Conservation (phyloP, 2,888 invertebrate species). For the Prosopocoilus inquinatus region DNA sequence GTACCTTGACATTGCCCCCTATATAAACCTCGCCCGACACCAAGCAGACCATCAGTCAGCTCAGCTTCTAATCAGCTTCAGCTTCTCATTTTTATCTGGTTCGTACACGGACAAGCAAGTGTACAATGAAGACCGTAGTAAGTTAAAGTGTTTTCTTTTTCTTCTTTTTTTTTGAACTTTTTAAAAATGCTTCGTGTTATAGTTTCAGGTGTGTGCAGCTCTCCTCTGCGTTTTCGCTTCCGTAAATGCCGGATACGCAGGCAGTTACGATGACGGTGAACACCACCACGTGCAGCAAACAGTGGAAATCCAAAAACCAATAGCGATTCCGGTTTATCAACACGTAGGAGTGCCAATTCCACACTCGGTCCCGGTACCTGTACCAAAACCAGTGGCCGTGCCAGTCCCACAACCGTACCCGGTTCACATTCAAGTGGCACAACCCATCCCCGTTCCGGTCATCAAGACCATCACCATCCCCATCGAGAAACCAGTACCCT, state of each 20-base stretch:
- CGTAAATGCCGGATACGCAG: constrained; percentile 20
- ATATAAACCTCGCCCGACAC: constrained; percentile 36
- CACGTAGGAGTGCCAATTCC: constrained; percentile 53
- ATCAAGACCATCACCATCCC: constrained; percentile 68
- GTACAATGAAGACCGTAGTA: constrained; percentile 47
- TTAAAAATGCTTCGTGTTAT: background rate
- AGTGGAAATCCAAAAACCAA: constrained; percentile 67
- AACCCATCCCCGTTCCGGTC: constrained; percentile 67
- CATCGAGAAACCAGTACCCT: constrained; percentile 71
- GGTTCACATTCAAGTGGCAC: constrained; percentile 66
- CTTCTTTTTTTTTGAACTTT: background rate
- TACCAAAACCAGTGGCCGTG: constrained; percentile 66
- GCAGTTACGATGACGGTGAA: constrained; percentile 30
- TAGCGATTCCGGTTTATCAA: constrained; percentile 56
- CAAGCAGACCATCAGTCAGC: constrained; percentile 37
- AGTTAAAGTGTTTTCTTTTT: constrained; percentile 28
- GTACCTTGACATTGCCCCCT: constrained; percentile 35
- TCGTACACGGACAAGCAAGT: constrained; percentile 28
- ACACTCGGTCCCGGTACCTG: constrained; percentile 58
- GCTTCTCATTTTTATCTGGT: background rate
- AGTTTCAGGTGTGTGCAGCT: constrained; percentile 18
- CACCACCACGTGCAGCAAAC: constrained; percentile 55
- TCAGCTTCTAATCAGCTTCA: constrained; percentile 16
- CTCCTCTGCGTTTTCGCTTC: constrained; percentile 19
- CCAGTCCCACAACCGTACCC: constrained; percentile 69